phyloP scores from a whole-genome alignment of 2,113 vertebrate genomes.

The Stegastes partitus region DNA sequence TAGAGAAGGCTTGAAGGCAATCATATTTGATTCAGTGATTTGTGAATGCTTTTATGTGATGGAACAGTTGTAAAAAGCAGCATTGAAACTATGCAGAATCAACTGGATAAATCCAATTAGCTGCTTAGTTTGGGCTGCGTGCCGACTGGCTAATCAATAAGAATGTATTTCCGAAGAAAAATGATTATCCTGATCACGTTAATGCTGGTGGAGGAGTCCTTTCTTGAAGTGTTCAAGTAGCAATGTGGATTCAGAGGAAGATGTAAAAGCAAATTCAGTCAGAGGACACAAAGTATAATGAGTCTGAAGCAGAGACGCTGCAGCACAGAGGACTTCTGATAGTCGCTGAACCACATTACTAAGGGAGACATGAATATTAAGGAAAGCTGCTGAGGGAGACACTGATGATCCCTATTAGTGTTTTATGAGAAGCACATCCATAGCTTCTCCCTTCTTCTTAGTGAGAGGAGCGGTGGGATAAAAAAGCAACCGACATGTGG shows the following conservation, averaged over 20 bases:
- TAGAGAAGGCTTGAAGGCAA: not conserved
- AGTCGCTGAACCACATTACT: slow-evolving; percentile 25
- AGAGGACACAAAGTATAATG: not conserved
- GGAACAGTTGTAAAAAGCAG: not conserved
- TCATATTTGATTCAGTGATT: slow-evolving; percentile 15
- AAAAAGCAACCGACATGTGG: not conserved
- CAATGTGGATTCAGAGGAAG: not conserved
- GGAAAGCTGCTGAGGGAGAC: slow-evolving; percentile 10
- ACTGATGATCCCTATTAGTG: slow-evolving; percentile 20
- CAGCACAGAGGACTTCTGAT: not conserved
- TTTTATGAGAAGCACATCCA: slow-evolving; percentile 11
- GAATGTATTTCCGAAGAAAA: not conserved
- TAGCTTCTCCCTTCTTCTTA: not conserved
- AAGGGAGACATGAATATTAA: not conserved
- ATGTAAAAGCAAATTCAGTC: not conserved
- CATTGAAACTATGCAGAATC: slow-evolving; percentile 26
- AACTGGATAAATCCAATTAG: slow-evolving; percentile 13
- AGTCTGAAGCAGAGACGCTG: not conserved
- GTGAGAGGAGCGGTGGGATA: too few species aligned
- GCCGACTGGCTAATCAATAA: slow-evolving; percentile 10
- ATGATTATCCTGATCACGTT: not conserved
- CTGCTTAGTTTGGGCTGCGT: not conserved
- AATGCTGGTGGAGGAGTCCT: not conserved
- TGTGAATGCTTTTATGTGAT: not conserved
- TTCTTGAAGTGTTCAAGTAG: not conserved